Percentiles rank a stretch among this genome's conserved stretches.
phyloP scores from a whole-genome alignment of 2,113 vertebrate genomes.

The Prietella phreatophila region DNA sequence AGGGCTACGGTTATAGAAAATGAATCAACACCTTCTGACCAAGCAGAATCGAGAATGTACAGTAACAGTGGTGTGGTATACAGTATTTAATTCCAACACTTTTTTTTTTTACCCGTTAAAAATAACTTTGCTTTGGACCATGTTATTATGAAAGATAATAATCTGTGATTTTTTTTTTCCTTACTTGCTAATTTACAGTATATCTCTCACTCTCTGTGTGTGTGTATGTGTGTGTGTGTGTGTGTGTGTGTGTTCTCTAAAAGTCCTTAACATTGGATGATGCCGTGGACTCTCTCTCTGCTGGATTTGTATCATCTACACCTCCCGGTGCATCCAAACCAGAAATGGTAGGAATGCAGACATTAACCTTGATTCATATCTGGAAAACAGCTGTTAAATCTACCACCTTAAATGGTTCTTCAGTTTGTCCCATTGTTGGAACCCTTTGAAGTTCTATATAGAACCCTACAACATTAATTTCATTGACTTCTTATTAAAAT shows the following conservation, averaged over 20 bases:
- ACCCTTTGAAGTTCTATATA: background rate
- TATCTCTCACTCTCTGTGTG: background rate
- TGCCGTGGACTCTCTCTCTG: conserved; percentile 68
- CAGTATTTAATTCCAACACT: background rate
- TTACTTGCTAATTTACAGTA: background rate
- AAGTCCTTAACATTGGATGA: conserved; percentile 69
- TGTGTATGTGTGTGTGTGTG: background rate
- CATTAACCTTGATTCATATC: background rate
- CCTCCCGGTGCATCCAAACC: conserved; percentile 48
- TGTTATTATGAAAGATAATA: background rate
- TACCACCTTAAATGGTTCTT: background rate
- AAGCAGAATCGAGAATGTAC: background rate
- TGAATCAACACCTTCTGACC: background rate
- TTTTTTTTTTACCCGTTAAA: background rate
- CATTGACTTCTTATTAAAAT: background rate
- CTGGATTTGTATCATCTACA: conserved; percentile 61
- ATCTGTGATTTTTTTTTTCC: background rate
- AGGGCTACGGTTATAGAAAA: background rate
- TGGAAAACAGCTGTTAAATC: background rate
- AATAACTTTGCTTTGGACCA: background rate
- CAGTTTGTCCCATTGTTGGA: background rate
- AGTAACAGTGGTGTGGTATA: background rate
- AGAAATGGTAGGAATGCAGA: conserved; percentile 57
- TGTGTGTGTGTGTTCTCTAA: conserved; percentile 46
- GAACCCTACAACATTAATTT: background rate